phyloP scores from a whole-genome alignment of 2,797 vertebrate species.

The Tokudaia tokunoshimensis region DNA sequence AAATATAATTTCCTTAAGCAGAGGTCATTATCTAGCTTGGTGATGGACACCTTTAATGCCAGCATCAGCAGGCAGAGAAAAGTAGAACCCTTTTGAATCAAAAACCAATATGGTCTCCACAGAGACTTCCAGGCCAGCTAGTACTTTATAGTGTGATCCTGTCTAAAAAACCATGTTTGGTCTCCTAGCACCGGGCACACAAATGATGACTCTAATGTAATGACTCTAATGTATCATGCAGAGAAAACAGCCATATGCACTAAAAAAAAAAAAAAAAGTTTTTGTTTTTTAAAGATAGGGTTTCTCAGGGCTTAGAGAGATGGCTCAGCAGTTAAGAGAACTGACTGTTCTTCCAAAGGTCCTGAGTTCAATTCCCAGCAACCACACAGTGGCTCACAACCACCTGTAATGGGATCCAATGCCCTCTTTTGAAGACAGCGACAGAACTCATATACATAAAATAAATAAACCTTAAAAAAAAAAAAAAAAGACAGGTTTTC shows the following conservation, averaged over 20 bases:
- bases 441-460: no score
- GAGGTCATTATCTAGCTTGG: neutral
- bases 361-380: no score
- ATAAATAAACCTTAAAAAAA: no score
- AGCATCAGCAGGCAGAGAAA: neutral
- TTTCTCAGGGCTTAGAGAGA: no score
- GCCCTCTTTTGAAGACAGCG: no score
- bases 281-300: neutral
- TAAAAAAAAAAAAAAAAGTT: neutral
- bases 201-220: neutral
- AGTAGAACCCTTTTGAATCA: neutral
- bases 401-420: no score
- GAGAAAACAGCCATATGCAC: neutral
- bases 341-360: no score
- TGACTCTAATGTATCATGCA: neutral
- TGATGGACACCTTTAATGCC: neutral
- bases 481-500: no score
- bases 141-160: neutral
- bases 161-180: neutral
- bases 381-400: no score
- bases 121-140: neutral
- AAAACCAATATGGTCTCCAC: neutral
- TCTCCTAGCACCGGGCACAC: neutral
- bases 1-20: neutral
- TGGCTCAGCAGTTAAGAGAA: no score